Percentiles rank a stretch among this genome's conserved stretches.
Evolutionary conservation across 2,888 invertebrate species (phyloP).

Genomic region (Calameuta filiformis): DNA sequence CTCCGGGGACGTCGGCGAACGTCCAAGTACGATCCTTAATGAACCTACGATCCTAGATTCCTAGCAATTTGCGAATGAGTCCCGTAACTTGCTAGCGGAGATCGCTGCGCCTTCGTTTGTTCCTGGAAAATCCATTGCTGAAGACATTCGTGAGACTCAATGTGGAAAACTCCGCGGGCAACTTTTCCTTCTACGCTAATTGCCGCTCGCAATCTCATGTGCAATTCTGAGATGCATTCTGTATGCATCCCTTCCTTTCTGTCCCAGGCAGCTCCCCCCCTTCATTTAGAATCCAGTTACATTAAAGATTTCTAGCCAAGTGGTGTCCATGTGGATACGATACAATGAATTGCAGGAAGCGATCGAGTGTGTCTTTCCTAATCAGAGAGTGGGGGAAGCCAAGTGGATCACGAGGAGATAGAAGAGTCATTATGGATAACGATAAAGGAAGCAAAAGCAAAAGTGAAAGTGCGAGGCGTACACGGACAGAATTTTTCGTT

Average conservation of each 20-base stretch:
- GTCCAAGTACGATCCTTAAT: constrained; percentile 33
- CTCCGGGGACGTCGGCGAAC: constrained; percentile 9
- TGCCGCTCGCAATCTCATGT: not conserved
- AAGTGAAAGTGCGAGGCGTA: no score
- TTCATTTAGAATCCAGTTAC: no score
- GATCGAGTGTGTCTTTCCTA: no score
- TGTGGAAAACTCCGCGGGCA: no score
- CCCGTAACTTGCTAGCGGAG: constrained; percentile 32
- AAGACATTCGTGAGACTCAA: no score
- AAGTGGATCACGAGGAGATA: not conserved
- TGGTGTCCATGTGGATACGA: no score
- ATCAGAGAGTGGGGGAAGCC: not conserved
- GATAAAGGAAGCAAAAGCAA: no score
- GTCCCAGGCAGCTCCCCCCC: not conserved
- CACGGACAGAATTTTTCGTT: no score
- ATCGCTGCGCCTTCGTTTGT: not conserved
- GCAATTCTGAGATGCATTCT: not conserved
- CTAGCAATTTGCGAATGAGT: constrained; percentile 45
- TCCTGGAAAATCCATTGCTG: not conserved
- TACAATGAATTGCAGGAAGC: no score
- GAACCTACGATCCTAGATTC: constrained; percentile 8
- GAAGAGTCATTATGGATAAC: no score
- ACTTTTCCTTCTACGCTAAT: not conserved
- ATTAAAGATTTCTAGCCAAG: no score
- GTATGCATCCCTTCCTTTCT: not conserved